A percentile compares a stretch with the other conserved stretches of the same genome.
phyloP scores from a whole-genome alignment of 2,113 vertebrate species.

The Marmota monax region DNA sequence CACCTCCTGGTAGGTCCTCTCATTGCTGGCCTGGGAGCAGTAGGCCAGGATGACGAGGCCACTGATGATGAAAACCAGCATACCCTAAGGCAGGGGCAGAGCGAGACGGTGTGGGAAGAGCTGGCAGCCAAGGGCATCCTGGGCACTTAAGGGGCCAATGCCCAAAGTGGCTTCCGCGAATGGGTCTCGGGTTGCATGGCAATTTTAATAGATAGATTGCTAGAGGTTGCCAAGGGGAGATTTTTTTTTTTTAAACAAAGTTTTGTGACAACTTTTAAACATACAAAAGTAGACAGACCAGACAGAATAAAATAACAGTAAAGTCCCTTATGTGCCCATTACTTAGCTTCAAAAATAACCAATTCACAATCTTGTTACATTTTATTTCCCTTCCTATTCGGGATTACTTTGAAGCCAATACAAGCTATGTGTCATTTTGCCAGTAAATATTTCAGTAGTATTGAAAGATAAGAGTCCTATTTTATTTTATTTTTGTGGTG shows the following conservation, averaged over 20 bases:
- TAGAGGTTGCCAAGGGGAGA: background rate
- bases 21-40: conserved; percentile 96
- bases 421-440: background rate
- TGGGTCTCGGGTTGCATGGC: background rate
- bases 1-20: conserved; percentile 97
- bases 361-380: background rate
- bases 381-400: background rate
- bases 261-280: conserved; percentile 3
- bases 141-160: background rate
- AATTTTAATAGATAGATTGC: conserved; percentile 30
- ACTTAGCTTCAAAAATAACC: background rate
- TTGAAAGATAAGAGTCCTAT: background rate
- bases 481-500: background rate
- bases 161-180: background rate
- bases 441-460: conserved; percentile 10
- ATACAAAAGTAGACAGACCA: background rate
- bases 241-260: conserved; percentile 20
- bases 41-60: conserved; percentile 97
- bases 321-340: too few species aligned
- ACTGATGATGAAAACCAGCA: conserved; percentile 97
- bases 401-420: conserved; percentile 33
- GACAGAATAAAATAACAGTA: background rate
- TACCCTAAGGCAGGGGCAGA: conserved; percentile 87
- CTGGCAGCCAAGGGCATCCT: background rate
- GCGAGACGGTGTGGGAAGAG: background rate